Conservation (phyloP, 2,113 vertebrate species). For the Donacobius atricapilla region DNA sequence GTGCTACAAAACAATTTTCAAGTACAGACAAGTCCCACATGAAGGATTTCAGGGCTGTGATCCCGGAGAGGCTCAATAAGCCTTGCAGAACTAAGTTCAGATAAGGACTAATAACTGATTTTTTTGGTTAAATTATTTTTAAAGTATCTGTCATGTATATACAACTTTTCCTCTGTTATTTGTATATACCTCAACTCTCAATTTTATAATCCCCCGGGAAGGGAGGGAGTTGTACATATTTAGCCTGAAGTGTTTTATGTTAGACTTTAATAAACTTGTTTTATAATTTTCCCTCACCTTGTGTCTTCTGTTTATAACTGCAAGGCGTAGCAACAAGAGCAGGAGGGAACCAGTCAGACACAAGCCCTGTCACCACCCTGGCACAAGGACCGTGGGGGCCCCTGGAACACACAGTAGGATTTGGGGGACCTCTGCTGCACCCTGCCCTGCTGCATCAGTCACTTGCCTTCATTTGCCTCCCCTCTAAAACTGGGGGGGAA, state of each 20-base stretch:
- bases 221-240: constrained; percentile 54
- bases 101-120: constrained; percentile 4
- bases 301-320: constrained; percentile 5
- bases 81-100: constrained; percentile 27
- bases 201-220: constrained; percentile 52
- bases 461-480: not conserved
- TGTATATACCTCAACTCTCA: constrained; percentile 56
- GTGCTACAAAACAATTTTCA: not conserved
- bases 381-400: rapidly evolving
- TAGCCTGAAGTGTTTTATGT: constrained; percentile 62
- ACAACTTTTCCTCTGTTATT: constrained; percentile 12
- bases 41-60: constrained; percentile 13
- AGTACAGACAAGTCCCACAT: not conserved
- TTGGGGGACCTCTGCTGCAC: not conserved
- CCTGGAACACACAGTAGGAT: not conserved
- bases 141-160: constrained; percentile 51
- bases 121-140: constrained; percentile 57
- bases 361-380: not conserved
- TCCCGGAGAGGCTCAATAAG: not conserved
- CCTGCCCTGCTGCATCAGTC: not conserved
- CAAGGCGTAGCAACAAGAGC: not conserved
- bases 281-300: constrained; percentile 61
- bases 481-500: not conserved
- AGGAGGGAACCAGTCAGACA: not conserved
- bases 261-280: constrained; percentile 71